Evolutionary conservation across 1,140 invertebrate species (phyloP).

Genomic region (Bombus superbus): DNA sequence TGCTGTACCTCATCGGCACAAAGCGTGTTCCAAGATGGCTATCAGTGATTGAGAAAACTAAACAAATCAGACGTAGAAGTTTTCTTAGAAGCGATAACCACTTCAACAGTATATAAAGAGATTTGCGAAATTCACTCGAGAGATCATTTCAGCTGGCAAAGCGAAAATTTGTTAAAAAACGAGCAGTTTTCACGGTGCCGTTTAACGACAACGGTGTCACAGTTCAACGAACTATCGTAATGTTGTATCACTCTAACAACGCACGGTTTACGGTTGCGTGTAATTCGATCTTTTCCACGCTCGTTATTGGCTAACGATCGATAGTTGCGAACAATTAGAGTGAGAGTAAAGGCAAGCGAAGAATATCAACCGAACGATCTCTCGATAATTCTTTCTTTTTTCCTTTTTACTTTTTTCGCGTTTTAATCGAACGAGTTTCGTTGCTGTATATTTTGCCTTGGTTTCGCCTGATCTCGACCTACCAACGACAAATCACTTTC

Average conservation of each 20-base stretch:
- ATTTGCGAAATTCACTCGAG: neutral
- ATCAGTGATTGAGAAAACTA: too few relatives aligned
- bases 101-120: neutral
- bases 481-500: too few relatives aligned
- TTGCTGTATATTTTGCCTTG: neutral
- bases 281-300: slow-evolving; percentile 46
- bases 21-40: too few relatives aligned
- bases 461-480: neutral
- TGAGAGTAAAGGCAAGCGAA: slow-evolving; percentile 7
- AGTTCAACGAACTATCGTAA: slow-evolving; percentile 14
- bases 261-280: slow-evolving; percentile 20
- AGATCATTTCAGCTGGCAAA: neutral
- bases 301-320: slow-evolving; percentile 47
- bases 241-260: slow-evolving; percentile 23
- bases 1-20: too few relatives aligned
- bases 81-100: too few relatives aligned
- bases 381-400: neutral
- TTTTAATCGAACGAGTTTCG: neutral
- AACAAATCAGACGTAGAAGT: too few relatives aligned
- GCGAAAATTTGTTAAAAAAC: neutral
- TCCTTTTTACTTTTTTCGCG: slow-evolving; percentile 11
- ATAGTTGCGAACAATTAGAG: slow-evolving; percentile 58
- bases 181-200: neutral
- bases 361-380: neutral
- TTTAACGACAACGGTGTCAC: neutral